Conservation (phyloP, 2,888 invertebrate genomes). For the Alloplasta piceator region DNA sequence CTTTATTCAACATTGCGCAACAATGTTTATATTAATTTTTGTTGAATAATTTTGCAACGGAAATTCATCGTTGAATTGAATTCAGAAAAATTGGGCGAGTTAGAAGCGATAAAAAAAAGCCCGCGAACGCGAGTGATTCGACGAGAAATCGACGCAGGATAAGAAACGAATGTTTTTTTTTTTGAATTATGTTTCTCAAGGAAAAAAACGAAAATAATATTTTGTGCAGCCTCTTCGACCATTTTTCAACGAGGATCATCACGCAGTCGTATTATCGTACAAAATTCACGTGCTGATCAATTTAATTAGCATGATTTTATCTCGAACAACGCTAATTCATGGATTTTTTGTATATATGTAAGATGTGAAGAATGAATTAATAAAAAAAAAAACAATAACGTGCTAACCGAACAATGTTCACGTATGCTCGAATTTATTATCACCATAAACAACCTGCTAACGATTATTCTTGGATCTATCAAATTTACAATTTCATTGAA, state of each 20-base stretch:
- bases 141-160: constrained; percentile 25
- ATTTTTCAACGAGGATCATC: constrained; percentile 22
- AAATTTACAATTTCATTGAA: too few relatives aligned
- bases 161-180: constrained; percentile 11
- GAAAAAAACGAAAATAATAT: background rate
- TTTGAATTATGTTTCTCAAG: background rate
- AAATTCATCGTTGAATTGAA: constrained; percentile 12
- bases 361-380: constrained; percentile 17
- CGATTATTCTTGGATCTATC: too few relatives aligned
- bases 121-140: constrained; percentile 56
- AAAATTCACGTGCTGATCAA: constrained; percentile 37
- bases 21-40: constrained; percentile 2
- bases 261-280: constrained; percentile 38
- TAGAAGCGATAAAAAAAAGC: constrained; percentile 7
- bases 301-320: constrained; percentile 1
- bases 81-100: background rate
- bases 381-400: constrained; percentile 37
- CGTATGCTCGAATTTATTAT: too few relatives aligned
- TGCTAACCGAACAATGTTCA: background rate
- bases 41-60: background rate
- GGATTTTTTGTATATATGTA: background rate
- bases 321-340: constrained; percentile 22
- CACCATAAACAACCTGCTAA: too few relatives aligned
- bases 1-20: background rate
- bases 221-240: constrained; percentile 33